Conservation (phyloP, 1,140 invertebrate genomes). For the Drosophila ercepeae region DNA sequence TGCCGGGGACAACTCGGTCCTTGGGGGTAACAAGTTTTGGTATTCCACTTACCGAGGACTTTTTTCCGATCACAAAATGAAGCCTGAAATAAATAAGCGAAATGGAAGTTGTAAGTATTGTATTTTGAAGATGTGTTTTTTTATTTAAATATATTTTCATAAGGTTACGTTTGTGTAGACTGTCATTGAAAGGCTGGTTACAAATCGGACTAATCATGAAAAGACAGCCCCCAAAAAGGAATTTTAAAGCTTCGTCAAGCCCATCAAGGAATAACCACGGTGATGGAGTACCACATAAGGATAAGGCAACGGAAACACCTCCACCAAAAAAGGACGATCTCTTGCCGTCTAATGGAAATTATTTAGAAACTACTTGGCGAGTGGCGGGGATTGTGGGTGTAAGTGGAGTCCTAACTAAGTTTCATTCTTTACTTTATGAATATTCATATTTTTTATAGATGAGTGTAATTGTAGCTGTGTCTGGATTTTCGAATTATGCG, state of each 20-base stretch:
- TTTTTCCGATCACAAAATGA: background rate
- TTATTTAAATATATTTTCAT: background rate
- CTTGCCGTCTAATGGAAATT: background rate
- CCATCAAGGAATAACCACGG: no score
- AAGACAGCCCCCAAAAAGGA: background rate
- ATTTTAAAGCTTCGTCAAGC: background rate
- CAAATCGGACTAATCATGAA: background rate
- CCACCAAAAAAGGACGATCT: no score
- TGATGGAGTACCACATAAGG: no score
- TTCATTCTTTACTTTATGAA: no score
- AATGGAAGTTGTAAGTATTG: background rate
- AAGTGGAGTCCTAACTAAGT: background rate
- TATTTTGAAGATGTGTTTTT: no score
- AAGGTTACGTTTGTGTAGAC: background rate
- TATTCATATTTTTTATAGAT: background rate
- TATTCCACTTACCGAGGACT: slow-evolving; percentile 24
- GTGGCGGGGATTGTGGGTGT: background rate
- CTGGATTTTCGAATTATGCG: background rate
- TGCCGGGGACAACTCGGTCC: background rate
- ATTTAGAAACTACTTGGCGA: background rate
- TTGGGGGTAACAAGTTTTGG: background rate
- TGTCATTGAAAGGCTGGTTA: background rate
- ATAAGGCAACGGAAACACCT: no score
- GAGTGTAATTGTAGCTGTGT: background rate
- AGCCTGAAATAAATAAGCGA: slow-evolving; percentile 17